phyloP scores from a whole-genome alignment of 30 jellyfish, hydroid and myxozoan genomes.

The Cassiopea andromeda region DNA sequence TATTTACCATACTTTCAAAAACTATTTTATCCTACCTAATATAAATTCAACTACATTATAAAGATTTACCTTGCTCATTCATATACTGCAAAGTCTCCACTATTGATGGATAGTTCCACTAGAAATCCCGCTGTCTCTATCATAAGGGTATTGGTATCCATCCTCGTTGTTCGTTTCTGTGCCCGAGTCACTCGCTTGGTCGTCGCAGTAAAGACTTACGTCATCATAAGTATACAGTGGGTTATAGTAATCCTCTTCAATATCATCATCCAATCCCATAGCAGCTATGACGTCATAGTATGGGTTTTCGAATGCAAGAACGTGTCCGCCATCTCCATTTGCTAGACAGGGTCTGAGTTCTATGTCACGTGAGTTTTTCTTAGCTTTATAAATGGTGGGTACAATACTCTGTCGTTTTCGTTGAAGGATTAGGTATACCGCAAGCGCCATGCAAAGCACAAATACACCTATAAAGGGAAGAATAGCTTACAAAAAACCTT shows the following conservation, averaged over 20 bases:
- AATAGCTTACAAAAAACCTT: neutral
- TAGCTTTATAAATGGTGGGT: constrained; percentile 83
- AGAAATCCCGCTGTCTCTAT: constrained; percentile 95
- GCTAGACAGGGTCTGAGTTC: constrained; percentile 86
- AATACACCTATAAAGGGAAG: constrained; percentile 48
- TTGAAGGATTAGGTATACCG: constrained; percentile 25
- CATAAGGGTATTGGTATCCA: constrained; percentile 76
- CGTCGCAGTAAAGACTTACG: constrained; percentile 71
- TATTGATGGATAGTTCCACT: constrained; percentile 85
- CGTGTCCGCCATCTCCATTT: constrained; percentile 82
- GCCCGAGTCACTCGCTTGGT: constrained; percentile 75
- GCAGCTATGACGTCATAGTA: constrained; percentile 99
- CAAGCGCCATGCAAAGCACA: constrained; percentile 38
- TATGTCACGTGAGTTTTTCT: constrained; percentile 82
- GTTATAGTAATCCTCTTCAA: constrained; percentile 92
- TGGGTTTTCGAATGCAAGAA: constrained; percentile 93
- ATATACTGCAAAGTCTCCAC: neutral
- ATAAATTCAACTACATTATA: no score
- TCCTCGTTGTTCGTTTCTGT: constrained; percentile 81
- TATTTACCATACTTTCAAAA: no score
- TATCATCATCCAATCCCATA: constrained; percentile 98
- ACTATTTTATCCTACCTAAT: no score
- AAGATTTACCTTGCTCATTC: neutral
- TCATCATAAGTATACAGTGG: constrained; percentile 77
- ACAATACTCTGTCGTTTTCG: constrained; percentile 56